phyloP scores from a whole-genome alignment of 2,888 invertebrate species.

The Autographa gamma region DNA sequence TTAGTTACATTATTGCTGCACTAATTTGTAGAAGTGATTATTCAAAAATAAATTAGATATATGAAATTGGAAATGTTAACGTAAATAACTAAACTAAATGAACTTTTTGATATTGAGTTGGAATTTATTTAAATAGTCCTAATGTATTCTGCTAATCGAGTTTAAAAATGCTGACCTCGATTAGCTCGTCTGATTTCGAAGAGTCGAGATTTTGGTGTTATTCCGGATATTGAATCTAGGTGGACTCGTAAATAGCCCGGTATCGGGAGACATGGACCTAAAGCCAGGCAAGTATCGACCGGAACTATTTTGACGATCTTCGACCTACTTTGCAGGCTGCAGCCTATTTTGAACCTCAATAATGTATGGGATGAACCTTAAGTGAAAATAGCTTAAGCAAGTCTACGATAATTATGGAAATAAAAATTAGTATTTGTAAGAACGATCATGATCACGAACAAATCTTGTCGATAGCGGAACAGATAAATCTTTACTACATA shows the following conservation, averaged over 20 bases:
- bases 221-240: not conserved
- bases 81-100: no score
- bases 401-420: not conserved
- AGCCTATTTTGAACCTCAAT: not conserved
- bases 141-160: not conserved
- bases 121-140: no score
- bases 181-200: not conserved
- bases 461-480: no score
- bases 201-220: not conserved
- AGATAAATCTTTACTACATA: no score
- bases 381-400: not conserved
- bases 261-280: not conserved
- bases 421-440: no score
- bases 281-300: not conserved
- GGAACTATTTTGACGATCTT: constrained; percentile 4
- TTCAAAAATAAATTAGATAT: no score
- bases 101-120: no score
- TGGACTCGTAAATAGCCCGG: not conserved
- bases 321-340: not conserved
- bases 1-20: no score
- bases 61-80: no score
- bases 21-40: no score
- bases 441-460: no score
- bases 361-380: not conserved
- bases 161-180: not conserved